Base-by-base conservation (phyloP, 2,888 invertebrate genomes). In the Caenorhabditis imperialis region DNA sequence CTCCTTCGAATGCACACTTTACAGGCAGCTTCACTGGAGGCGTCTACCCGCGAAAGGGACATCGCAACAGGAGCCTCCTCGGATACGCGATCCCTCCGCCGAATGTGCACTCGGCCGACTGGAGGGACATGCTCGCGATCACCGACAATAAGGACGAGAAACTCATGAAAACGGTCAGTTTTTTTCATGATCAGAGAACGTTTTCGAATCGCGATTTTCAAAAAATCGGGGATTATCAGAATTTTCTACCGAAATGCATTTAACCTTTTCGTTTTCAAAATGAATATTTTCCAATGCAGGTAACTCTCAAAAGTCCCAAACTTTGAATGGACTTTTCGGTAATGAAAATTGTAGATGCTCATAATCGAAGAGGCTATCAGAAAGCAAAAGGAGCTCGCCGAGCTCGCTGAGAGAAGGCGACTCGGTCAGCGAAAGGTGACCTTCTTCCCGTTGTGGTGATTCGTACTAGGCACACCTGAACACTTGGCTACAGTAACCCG, bases 71-170 rank as follows among this genome's bases (percentile, higher is more conserved):
- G 20, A 61, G 63, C 25, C 75, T 80, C 14, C 53, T 78, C n/a
- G 80, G 80, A 27, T 76, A 76, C 33, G 76, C 77, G 8, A 79
- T 77, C 27, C 79, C 81, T 18, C 79, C 79, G n/a, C 78, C 77
- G 20, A 81, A 81, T 70, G 72, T 77, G 14, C 81, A 81, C 40
- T 61, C 77, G 27, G 60, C 44, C 27, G 81, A 81, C 60, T 81
- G 81, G 81, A 70, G 62, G 35, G 81, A 81, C 55, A 81, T 81
- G 81, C 18, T 79, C 58, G 67, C 75, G 4, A 75, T 80, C 20
- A 75, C 76, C 35, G 78, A 78, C 54, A 53, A 58, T n/a, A 74
- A 62, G 50, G 72, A 76, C 51, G 62, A 61, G 5, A 76, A 67
- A 22, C 27, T 72, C 51, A 53, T 55, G 48, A 71, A 70, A 40